Base-by-base conservation (phyloP, 2,113 vertebrate genomes). In the Desmodus rotundus region DNA sequence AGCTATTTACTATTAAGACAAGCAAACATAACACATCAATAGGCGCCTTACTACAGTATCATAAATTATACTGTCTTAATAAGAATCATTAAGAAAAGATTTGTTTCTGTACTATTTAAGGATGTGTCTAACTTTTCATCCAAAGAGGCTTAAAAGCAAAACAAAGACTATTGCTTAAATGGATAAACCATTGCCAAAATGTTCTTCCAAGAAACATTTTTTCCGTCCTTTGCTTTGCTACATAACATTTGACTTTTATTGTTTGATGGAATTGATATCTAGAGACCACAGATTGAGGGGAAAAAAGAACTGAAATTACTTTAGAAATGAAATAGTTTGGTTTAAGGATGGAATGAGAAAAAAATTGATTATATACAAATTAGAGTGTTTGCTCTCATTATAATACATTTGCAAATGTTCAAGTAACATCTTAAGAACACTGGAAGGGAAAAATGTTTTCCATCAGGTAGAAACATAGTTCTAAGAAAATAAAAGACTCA, bases 291-390 rank as follows among this genome's bases (percentile, higher is more conserved):
- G 38, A 52, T 2, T 72, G 50, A 80, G 73, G 81, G 81, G 95
- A 47, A 65, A 43, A 88, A n/a, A 87, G 15, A 12, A 17, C 4
- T 3, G 50, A 33, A 76, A 92, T 81, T 58, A 84, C 28, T 65
- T 87, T 24, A 85, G 36, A 93, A 95, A 89, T 65, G 6, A 95
- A 92, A 89, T 26, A 33, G 20, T 73, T 85, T 86, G 17, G 63
- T 56, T 80, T 93, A 63, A 89, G n/a, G 54, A 33, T n/a, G 43
- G n/a, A 95, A 56, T n/a, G 28, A 33, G 61, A 82, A 93, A 50
- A 87, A 54, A 83, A 63, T 43, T 83, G n/a, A 90, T 45, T 56
- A 56, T 13, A 90, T 31, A 41, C n/a, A 73, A 82, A 85, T 47
- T 28, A 72, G 61, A 77, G 76, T 45, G 45, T 65, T 93, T 84